phyloP scores from a whole-genome alignment of 2,797 vertebrate species.

The Catamblyrhynchus diadema region DNA sequence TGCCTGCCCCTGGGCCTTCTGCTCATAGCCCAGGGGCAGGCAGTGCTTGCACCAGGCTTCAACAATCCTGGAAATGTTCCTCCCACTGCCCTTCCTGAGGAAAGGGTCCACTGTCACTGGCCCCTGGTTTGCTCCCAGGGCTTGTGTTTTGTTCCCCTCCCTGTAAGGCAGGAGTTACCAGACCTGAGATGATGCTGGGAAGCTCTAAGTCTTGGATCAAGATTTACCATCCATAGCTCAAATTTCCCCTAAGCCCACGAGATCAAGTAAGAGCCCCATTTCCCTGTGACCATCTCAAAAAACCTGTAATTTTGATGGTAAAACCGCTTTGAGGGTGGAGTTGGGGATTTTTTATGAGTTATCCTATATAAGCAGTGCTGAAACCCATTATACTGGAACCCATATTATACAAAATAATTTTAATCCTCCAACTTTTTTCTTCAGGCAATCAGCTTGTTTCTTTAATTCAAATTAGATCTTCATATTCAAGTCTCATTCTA shows the following conservation, averaged over 20 bases:
- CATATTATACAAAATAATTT: not conserved
- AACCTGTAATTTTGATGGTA: not conserved
- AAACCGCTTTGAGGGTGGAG: not conserved
- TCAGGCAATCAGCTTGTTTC: constrained; percentile 16
- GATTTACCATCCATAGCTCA: not conserved
- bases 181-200: not conserved
- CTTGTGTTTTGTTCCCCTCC: not conserved
- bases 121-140: not conserved
- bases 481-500: constrained; percentile 53
- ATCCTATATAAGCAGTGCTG: not conserved
- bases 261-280: not conserved
- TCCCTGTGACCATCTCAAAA: not conserved
- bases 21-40: not conserved
- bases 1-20: not conserved
- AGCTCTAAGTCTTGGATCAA: not conserved
- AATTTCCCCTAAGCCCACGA: not conserved
- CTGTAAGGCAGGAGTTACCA: not conserved
- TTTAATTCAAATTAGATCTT: constrained; percentile 52
- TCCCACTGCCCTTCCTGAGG: not conserved
- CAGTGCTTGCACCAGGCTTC: not conserved
- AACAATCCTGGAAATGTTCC: not conserved
- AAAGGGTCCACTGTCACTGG: not conserved
- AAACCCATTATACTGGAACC: not conserved
- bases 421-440: constrained; percentile 5
- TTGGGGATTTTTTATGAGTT: not conserved